phyloP scores from a whole-genome alignment of 1,140 invertebrate genomes.

The Anagrus nilaparvatae region DNA sequence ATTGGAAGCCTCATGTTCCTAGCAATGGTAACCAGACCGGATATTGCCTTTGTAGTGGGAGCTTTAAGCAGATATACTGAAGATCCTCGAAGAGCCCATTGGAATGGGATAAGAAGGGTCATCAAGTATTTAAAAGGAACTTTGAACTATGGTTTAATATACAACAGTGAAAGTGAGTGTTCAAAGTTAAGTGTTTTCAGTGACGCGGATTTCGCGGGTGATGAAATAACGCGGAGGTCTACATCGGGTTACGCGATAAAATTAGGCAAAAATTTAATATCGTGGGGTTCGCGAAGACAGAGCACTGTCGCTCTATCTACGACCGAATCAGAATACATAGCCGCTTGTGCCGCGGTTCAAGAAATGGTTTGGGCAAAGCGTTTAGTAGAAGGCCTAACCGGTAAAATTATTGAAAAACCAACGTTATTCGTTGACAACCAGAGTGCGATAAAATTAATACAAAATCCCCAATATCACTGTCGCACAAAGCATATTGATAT shows the following conservation, averaged over 20 bases:
- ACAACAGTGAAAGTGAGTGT: background rate
- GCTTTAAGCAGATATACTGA: background rate
- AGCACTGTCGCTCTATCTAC: slow-evolving; percentile 9
- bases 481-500: slow-evolving; percentile 25
- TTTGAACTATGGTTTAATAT: background rate
- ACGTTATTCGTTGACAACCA: background rate
- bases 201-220: slow-evolving; percentile 21
- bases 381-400: background rate
- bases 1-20: slow-evolving; percentile 1
- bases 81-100: background rate
- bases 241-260: slow-evolving; percentile 17
- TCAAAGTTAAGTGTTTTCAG: slow-evolving; percentile 5
- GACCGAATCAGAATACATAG: slow-evolving; percentile 7
- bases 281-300: slow-evolving; percentile 26
- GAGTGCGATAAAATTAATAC: slow-evolving; percentile 11
- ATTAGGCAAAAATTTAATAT: slow-evolving; percentile 8
- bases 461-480: slow-evolving; percentile 13
- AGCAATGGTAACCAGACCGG: background rate
- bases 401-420: background rate
- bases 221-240: slow-evolving; percentile 14
- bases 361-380: background rate
- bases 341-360: background rate
- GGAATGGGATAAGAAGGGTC: background rate
- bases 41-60: background rate
- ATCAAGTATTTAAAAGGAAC: slow-evolving; percentile 1